These are phyloP conservation scores for Eupithecia exiguata DNA, from an alignment of 2,888 invertebrate genomes.

Conservation along the genomic window DNA sequence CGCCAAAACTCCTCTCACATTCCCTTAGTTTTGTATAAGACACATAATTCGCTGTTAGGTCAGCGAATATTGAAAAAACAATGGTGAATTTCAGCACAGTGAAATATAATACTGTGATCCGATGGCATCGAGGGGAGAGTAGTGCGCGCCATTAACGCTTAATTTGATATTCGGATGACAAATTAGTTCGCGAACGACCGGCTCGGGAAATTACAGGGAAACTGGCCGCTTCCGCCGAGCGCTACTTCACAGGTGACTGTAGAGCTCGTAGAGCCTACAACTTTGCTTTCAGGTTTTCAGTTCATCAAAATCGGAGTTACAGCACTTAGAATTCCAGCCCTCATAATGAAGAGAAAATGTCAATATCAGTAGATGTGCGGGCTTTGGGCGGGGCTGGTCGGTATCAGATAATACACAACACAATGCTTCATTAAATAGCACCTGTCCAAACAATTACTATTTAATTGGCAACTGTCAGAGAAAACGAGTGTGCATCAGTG, in stretches of 20 bases:
- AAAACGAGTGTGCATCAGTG: slow-evolving; percentile 45
- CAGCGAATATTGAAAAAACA: background rate
- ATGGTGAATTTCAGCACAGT: background rate
- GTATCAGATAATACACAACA: slow-evolving; percentile 22
- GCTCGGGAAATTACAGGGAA: slow-evolving; percentile 77
- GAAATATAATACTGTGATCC: slow-evolving; percentile 42
- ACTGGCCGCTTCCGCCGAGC: slow-evolving; percentile 23
- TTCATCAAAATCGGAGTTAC: background rate
- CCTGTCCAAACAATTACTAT: slow-evolving; percentile 27
- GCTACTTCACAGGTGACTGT: background rate
- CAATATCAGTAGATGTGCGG: background rate
- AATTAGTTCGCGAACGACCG: slow-evolving; percentile 75
- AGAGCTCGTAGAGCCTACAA: background rate
- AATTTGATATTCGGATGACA: slow-evolving; percentile 83
- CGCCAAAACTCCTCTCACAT: background rate
- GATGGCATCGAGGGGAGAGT: slow-evolving; percentile 69
- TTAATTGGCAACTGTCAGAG: slow-evolving; percentile 32
- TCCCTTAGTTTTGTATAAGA: background rate
- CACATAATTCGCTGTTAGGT: background rate
- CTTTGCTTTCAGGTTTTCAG: background rate
- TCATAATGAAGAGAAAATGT: background rate
- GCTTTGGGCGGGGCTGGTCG: background rate
- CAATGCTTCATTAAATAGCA: slow-evolving; percentile 33
- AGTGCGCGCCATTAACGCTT: slow-evolving; percentile 79
- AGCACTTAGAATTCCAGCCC: background rate